Evolutionary conservation across 2,113 vertebrate species (phyloP).

Genomic region (Microcebus griseorufus): DNA sequence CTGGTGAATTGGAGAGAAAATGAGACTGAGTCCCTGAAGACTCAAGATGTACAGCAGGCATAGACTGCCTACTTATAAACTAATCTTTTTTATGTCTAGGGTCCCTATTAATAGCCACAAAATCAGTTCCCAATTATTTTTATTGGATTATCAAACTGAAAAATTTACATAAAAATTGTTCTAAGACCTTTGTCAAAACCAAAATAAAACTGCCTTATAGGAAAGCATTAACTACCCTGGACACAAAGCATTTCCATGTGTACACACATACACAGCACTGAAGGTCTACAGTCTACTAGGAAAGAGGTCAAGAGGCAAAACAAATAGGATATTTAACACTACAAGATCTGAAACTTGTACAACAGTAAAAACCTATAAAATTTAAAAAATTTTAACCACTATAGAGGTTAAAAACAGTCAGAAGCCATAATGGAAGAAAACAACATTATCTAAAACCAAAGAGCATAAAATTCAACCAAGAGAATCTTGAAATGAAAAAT

Average conservation of each 20-base stretch:
- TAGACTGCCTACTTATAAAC: neutral
- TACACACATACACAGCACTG: neutral
- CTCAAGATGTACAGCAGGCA: neutral
- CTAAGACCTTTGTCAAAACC: neutral
- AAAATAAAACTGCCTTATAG: neutral
- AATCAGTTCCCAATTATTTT: neutral
- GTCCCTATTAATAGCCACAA: neutral
- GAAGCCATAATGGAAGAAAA: neutral
- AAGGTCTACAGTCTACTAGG: neutral
- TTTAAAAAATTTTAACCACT: neutral
- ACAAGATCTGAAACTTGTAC: neutral
- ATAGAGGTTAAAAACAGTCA: neutral
- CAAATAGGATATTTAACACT: neutral
- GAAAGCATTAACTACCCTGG: neutral
- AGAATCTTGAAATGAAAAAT: neutral
- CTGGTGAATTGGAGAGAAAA: neutral
- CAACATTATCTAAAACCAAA: neutral
- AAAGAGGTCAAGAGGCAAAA: neutral
- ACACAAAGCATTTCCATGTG: neutral
- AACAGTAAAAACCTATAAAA: neutral
- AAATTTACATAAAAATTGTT: slow-evolving; percentile 27
- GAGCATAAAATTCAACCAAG: neutral
- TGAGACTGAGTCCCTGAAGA: neutral
- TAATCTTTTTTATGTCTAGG: neutral
- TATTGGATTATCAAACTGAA: neutral